phyloP scores from a whole-genome alignment of 1,140 invertebrate species.

The Leptinotarsa lineolata region DNA sequence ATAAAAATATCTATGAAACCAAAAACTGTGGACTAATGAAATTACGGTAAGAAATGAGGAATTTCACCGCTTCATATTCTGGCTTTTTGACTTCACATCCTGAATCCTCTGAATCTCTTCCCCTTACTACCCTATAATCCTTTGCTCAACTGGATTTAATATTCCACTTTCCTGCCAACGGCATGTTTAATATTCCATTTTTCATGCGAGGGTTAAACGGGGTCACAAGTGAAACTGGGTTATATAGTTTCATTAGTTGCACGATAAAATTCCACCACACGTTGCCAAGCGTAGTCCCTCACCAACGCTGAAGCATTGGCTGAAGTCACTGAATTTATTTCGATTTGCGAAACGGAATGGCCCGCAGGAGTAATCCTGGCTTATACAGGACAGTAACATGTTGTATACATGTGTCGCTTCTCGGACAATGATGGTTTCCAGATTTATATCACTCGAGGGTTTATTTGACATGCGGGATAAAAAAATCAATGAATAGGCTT shows the following conservation, averaged over 20 bases:
- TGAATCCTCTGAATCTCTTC: no score
- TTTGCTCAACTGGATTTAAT: neutral
- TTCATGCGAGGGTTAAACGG: constrained; percentile 4
- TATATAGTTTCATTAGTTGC: neutral
- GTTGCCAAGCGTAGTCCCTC: neutral
- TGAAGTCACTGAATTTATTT: neutral
- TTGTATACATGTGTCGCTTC: neutral
- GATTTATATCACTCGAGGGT: neutral
- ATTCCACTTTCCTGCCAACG: neutral
- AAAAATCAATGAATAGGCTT: no score
- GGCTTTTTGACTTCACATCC: no score
- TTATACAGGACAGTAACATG: neutral
- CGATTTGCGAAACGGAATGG: neutral
- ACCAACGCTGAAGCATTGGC: no score
- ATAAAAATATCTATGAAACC: no score
- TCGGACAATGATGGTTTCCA: neutral
- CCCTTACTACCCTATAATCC: neutral
- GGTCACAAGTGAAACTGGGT: constrained; percentile 7
- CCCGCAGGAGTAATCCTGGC: neutral
- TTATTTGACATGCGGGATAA: no score
- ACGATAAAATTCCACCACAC: constrained; percentile 5
- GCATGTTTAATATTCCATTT: neutral
- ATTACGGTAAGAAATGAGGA: no score
- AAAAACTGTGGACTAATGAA: no score
- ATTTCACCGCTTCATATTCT: no score